Base-by-base conservation (phyloP, 2,888 invertebrate species). In the Craniophora ligustri region DNA sequence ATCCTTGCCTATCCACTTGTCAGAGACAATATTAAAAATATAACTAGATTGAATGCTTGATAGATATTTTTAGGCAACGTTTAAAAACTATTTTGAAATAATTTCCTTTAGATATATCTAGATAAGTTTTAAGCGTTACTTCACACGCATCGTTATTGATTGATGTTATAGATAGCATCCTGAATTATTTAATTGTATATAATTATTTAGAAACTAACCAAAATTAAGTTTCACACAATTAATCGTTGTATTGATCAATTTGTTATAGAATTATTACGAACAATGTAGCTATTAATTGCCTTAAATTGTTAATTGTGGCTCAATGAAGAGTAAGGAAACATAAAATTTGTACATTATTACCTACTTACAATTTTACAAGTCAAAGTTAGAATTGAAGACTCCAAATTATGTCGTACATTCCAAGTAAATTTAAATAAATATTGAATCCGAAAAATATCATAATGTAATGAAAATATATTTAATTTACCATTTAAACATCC, bases 161-260 rank as follows among this genome's bases (percentile, higher is more conserved):
- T 39, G 6, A 26, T 61, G 11, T 31, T 48, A 48, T 35, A 67
- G 36, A 48, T 67, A 26, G 13, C 13, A 53, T 45, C 8, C 36
- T 26, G 26, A 18, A 23, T 28, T 21, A 11, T 44, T 28, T 26
- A 51, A 51, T 28, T 21, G 34, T 47, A 21, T 4, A n/a, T 7
- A 67, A 67, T 62, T 36, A 40, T 34, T 32, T 54, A 40, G 66
- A 66, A 69, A 66, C 48, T 38, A n/a, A 21, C 21, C 3, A 34
- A 41, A 53, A 44, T 48, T 41, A 23, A 45, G 62, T 54, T 67
- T 57, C 32, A 23, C 45, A 21, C 34, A 14, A 15, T 62, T 26
- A 41, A 38, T n/a, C 26, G n/a, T 64, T 38, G 11, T 41, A 7
- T 23, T 31, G 28, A 44, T 35, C 35, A 36, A 58, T 41, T 39